Evolutionary conservation across 2,888 invertebrate species (phyloP), one percentile per base, ranked within the genome.

Genomic region (Neuroscelio doddi): DNA sequence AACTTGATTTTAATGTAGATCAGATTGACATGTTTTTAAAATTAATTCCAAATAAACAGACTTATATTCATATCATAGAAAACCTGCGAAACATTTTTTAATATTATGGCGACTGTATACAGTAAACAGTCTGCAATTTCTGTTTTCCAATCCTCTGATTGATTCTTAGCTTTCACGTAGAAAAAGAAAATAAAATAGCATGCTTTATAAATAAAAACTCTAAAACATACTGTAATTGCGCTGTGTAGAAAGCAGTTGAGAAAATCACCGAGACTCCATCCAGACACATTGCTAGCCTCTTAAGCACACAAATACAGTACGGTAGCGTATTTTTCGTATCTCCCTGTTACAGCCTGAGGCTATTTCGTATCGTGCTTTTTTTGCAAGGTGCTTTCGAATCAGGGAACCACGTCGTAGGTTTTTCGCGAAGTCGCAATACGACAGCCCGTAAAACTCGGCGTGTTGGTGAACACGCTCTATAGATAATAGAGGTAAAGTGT

Each of bases 211-310:
- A n/a, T n/a, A n/a, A n/a, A n/a, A n/a, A n/a, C n/a, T n/a, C n/a
- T n/a, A 66, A 62, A 62, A 62, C 49, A 39, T 38, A 34, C 26
- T 45, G 44, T 45, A 57, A 44, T 32, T 45, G 47, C 45, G 29
- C 17, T 30, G 57, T 38, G 44, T 42, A 50, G 50, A 50, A 64
- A 50, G 55, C 52, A 46, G 66, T 62, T 62, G 51, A 57, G 52
- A 49, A 66, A 66, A 66, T 66, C 61, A 58, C 62, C 57, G 50
- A 58, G 55, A 62, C 58, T 53, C 62, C 57, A 58, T 57, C 52
- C 56, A 30, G 49, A 51, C 57, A 47, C 56, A 44, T 56, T 57
- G 52, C 55, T 62, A 63, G 62, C 62, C 53, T 62, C 66, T 62
- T 66, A 58, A 66, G 57, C 52, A 51, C 59, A 55, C 50, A 47